Evolutionary conservation across 2,113 vertebrate species (phyloP), one percentile per base, ranked within the genome.

Genomic region (Lophius piscatorius): DNA sequence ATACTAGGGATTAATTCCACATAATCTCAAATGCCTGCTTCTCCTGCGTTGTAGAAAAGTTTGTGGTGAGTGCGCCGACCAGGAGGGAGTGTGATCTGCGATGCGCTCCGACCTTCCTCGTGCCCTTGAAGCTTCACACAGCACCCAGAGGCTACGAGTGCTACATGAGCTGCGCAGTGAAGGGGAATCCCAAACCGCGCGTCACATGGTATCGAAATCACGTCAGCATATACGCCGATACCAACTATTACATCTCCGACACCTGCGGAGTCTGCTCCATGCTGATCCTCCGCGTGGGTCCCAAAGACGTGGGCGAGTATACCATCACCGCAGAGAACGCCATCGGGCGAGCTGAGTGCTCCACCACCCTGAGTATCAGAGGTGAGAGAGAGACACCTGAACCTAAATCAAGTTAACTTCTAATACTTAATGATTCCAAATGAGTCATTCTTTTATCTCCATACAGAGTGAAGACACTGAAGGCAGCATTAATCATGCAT

Each of bases 261-360:
- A 78, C 89, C 58, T 91, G 91, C 2, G 95, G 95, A 0, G 92
- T 97, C 24, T 96, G 95, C 85, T 95, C 93, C 47, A 85, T 97
- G 67, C 24, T 93, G n/a, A 81, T 97, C 78, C 79, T 90, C 9
- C 70, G 44, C 0, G 94, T 94, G 39, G 80, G 85, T 5, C 85
- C 83, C 29, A 76, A 72, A 14, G 94, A 97, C 38, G 73, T 71
- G 17, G 94, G 95, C 2, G 82, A 92, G 59, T 97, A 94, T 35
- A 84, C 47, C 34, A 81, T 89, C 3, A 85, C 82, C 21, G 94
- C 94, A 2, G 89, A 91, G 80, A 97, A 94, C 33, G 28, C 38
- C 0, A 47, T 86, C 29, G 95, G 95, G 20, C 85, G 74, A 55
- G 92, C 86, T 0, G 80, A 83, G 68, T 93, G 89, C 87, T 91